These are phyloP conservation scores for Dusona sp. DNA, from an alignment of 2,888 invertebrate species.

Conservation along the genomic window DNA sequence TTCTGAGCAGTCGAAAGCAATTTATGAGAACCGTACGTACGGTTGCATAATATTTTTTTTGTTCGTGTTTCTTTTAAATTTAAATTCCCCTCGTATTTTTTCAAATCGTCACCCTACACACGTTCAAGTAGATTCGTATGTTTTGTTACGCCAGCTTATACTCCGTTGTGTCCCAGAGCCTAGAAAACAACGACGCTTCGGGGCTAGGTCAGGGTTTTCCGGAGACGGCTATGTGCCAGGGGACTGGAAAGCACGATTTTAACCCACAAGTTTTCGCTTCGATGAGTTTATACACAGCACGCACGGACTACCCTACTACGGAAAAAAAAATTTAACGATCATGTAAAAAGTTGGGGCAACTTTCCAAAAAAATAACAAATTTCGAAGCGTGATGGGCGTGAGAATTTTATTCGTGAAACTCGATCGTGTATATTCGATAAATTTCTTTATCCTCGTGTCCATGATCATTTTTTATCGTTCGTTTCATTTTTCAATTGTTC, in stretches of 20 bases:
- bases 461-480: not conserved
- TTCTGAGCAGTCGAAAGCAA: not conserved
- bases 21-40: conserved; percentile 29
- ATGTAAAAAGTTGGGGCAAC: conserved; percentile 15
- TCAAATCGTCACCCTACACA: conserved; percentile 31
- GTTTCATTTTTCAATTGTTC: not conserved
- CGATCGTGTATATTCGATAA: conserved; percentile 8
- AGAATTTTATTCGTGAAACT: conserved; percentile 9
- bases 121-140: conserved; percentile 22
- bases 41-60: conserved; percentile 72
- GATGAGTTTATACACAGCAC: conserved; percentile 47
- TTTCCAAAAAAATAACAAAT: conserved; percentile 30
- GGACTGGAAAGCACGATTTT: conserved; percentile 47
- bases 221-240: conserved; percentile 44
- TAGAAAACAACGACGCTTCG: conserved; percentile 64
- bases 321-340: conserved; percentile 20
- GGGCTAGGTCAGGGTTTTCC: conserved; percentile 74
- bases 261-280: conserved; percentile 62
- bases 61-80: conserved; percentile 46
- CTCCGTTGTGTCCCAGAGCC: conserved; percentile 42
- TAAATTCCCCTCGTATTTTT: not conserved
- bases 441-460: not conserved
- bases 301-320: conserved; percentile 36
- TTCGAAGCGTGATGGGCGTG: conserved; percentile 5
- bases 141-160: conserved; percentile 33